These are phyloP conservation scores for Scomber japonicus DNA, from an alignment of 2,113 vertebrate genomes.

Conservation along the genomic window DNA sequence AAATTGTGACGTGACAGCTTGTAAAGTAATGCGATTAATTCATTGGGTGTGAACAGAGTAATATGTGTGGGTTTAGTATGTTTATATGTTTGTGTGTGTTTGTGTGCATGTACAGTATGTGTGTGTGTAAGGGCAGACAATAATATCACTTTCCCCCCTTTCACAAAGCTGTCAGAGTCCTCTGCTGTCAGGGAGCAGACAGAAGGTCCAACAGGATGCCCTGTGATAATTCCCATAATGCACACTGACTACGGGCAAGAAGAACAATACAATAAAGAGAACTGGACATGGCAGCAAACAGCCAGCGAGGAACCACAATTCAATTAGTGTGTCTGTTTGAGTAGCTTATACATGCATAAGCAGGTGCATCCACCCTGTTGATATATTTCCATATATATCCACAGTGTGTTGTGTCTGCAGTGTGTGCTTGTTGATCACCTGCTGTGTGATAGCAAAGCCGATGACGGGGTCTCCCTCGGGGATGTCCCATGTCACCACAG, in stretches of 20 bases:
- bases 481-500: conserved; percentile 96
- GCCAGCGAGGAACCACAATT: conserved; percentile 30
- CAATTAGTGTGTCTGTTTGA: conserved; percentile 15
- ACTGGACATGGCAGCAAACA: conserved; percentile 35
- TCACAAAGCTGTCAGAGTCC: conserved; percentile 39
- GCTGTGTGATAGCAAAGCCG: conserved; percentile 97
- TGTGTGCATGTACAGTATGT: no score
- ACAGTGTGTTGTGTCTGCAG: background rate
- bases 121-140: background rate
- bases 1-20: background rate
- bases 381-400: background rate
- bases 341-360: background rate
- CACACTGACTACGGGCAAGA: conserved; percentile 21
- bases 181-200: conserved; percentile 24
- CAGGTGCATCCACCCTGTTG: background rate
- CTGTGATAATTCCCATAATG: conserved; percentile 46
- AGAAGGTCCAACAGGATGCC: conserved; percentile 7
- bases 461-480: conserved; percentile 95
- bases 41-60: background rate
- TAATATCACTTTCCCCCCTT: conserved; percentile 29
- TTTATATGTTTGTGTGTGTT: background rate
- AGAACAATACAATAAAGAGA: conserved; percentile 3
- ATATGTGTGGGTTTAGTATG: conserved; percentile 11
- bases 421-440: conserved; percentile 82
- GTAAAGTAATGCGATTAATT: background rate